phyloP scores from a whole-genome alignment of 2,113 vertebrate species.

The Phalacrocorax carbo region DNA sequence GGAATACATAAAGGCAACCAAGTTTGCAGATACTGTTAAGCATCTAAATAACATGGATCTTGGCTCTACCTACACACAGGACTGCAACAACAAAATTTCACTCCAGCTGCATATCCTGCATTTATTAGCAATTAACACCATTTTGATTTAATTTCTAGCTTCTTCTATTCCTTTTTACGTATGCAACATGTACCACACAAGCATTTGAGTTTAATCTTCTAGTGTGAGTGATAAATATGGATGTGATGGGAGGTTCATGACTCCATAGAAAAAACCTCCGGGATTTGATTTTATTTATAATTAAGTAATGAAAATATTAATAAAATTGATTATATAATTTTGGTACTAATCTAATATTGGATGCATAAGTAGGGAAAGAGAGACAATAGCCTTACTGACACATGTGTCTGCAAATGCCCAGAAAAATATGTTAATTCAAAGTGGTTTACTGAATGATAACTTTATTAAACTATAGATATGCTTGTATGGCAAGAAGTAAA shows the following conservation, averaged over 20 bases:
- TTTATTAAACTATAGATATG: background rate
- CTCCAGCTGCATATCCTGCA: conserved; percentile 48
- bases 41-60: background rate
- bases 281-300: background rate
- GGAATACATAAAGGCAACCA: background rate
- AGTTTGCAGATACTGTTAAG: background rate
- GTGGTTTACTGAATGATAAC: background rate
- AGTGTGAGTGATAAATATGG: conserved; percentile 36
- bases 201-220: conserved; percentile 20
- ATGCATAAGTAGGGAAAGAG: background rate
- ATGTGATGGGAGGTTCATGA: conserved; percentile 35
- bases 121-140: conserved; percentile 62
- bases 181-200: background rate
- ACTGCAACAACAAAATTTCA: background rate
- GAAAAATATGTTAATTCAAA: background rate
- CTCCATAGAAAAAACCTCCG: background rate
- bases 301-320: conserved; percentile 32
- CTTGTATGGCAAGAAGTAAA: background rate
- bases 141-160: conserved; percentile 54
- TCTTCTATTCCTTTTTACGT: conserved; percentile 37
- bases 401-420: background rate
- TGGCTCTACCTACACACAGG: background rate
- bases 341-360: background rate
- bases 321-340: background rate
- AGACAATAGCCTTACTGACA: background rate